Evolutionary conservation across 1,140 invertebrate genomes (phyloP).

Genomic region (Sarcophaga bullata): DNA sequence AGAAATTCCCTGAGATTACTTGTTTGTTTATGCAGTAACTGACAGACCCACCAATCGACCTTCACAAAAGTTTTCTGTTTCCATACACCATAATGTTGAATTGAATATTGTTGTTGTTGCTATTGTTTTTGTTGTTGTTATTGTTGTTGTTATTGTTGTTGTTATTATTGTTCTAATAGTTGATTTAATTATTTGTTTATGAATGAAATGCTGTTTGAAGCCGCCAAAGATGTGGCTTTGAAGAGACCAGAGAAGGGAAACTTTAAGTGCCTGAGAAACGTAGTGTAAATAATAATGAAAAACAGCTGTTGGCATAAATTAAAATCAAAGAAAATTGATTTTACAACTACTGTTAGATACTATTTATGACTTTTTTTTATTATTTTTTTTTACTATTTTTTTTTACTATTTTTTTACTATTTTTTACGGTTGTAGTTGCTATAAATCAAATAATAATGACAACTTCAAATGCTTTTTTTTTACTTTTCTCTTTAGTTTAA

Average conservation of each 20-base stretch:
- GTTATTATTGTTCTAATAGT: not conserved
- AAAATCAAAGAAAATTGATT: not conserved
- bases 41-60: not conserved
- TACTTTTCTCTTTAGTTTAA: not conserved
- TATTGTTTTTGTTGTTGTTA: too few species aligned
- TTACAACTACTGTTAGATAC: too few species aligned
- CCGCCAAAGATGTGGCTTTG: not conserved
- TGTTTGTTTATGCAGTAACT: too few species aligned
- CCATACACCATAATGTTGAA: too few species aligned
- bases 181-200: slow-evolving; percentile 3
- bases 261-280: not conserved
- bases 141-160: not conserved
- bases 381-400: too few species aligned
- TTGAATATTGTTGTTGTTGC: too few species aligned
- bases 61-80: slow-evolving; percentile 2
- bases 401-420: too few species aligned
- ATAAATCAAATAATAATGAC: slow-evolving; percentile 6
- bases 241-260: not conserved
- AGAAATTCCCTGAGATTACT: not conserved
- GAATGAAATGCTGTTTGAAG: not conserved
- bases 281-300: not conserved
- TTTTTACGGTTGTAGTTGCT: not conserved
- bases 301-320: not conserved
- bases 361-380: too few species aligned
- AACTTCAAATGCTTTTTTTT: not conserved